Conservation (phyloP, 2,888 invertebrate genomes). For the Drosophila picticornis region DNA sequence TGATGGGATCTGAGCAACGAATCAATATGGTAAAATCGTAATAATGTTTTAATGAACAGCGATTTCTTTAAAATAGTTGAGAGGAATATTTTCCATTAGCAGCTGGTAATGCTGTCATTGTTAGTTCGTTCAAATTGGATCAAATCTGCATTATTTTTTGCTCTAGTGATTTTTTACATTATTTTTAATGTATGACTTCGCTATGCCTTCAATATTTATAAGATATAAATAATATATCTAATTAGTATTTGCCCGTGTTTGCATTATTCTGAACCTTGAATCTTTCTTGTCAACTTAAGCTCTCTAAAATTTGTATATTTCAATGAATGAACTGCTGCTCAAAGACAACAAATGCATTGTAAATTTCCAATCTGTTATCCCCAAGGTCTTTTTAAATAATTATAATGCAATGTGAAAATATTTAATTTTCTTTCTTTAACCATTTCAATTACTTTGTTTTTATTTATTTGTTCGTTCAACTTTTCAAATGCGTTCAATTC, state of each 20-base stretch:
- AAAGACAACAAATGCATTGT: not conserved
- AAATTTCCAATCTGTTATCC: not conserved
- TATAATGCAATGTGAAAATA: conserved; percentile 4
- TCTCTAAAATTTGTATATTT: not conserved
- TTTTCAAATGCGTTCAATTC: conserved; percentile 53
- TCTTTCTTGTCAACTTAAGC: not conserved
- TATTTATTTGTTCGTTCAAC: conserved; percentile 28
- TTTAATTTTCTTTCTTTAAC: conserved; percentile 16
- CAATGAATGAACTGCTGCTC: not conserved
- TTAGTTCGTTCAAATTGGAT: not conserved
- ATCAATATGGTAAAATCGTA: not conserved
- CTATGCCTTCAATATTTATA: not conserved
- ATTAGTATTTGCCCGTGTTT: not conserved
- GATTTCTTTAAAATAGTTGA: not conserved
- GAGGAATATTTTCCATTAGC: not conserved
- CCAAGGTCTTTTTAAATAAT: conserved; percentile 4
- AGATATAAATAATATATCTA: not conserved
- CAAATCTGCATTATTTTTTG: not conserved
- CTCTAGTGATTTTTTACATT: not conserved
- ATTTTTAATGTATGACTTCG: not conserved
- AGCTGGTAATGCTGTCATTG: not conserved
- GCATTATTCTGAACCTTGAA: too few species aligned
- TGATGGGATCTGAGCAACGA: not conserved
- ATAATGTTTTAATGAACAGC: not conserved
- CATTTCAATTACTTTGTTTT: conserved; percentile 21